Conservation (phyloP, 2,888 invertebrate genomes). For the Perizoma affinitatum region DNA sequence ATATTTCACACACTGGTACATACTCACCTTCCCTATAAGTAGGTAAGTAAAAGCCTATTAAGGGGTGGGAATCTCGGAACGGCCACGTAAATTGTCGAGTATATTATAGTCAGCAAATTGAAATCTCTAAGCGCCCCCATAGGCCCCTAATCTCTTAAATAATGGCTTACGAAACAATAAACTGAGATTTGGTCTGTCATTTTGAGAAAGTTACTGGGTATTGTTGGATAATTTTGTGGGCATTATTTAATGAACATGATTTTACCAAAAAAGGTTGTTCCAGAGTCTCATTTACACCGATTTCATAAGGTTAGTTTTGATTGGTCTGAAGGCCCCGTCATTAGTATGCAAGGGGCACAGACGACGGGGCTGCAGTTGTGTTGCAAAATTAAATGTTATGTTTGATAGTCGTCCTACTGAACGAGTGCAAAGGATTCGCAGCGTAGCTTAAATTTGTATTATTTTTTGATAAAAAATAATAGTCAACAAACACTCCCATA, state of each 20-base stretch:
- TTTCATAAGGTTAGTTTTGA: too few relatives aligned
- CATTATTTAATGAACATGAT: conserved; percentile 1
- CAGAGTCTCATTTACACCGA: too few relatives aligned
- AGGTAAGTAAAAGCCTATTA: conserved; percentile 26
- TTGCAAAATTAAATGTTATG: too few relatives aligned
- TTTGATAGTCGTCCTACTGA: too few relatives aligned
- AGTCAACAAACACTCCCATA: too few relatives aligned
- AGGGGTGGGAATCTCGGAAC: conserved; percentile 37
- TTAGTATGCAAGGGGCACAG: too few relatives aligned
- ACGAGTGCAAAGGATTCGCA: too few relatives aligned
- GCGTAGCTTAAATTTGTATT: too few relatives aligned
- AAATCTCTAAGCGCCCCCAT: conserved; percentile 57
- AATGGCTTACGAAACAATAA: conserved; percentile 71
- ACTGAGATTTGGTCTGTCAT: conserved; percentile 68
- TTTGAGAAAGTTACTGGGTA: conserved; percentile 54
- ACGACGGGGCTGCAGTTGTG: too few relatives aligned
- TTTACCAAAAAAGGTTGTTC: too few relatives aligned
- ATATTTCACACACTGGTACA: conserved; percentile 15
- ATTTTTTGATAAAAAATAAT: too few relatives aligned
- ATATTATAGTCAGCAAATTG: conserved; percentile 66
- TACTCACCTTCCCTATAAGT: conserved; percentile 8
- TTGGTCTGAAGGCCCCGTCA: too few relatives aligned
- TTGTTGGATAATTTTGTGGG: conserved; percentile 35
- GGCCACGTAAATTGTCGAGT: conserved; percentile 43
- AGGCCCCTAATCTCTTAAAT: conserved; percentile 66